Evolutionary conservation across 2,113 vertebrate genomes (phyloP).

Genomic region (Ranitomeya imitator): DNA sequence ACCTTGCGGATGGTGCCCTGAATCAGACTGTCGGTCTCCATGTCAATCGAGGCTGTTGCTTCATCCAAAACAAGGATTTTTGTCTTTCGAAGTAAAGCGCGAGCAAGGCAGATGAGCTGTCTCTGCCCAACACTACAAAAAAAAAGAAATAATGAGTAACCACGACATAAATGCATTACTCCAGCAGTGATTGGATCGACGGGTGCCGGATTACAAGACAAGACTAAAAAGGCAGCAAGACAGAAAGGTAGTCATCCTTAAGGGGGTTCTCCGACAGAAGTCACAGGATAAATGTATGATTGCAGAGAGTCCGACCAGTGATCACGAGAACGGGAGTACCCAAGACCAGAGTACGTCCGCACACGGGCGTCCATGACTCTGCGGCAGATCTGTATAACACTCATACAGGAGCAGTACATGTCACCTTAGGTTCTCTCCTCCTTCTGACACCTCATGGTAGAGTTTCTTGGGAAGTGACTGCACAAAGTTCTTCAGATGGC

Average conservation of each 20-base stretch:
- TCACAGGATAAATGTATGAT: too few relatives aligned
- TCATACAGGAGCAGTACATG: not conserved
- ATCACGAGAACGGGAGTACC: too few relatives aligned
- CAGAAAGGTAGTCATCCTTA: not conserved
- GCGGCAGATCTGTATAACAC: not conserved
- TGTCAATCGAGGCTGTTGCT: constrained; percentile 64
- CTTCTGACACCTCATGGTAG: constrained; percentile 67
- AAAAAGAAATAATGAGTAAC: not conserved
- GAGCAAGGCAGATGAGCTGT: constrained; percentile 70
- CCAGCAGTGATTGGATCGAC: not conserved
- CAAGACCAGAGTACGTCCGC: too few relatives aligned
- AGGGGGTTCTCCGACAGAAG: too few relatives aligned
- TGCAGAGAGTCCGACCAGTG: too few relatives aligned
- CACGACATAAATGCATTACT: not conserved
- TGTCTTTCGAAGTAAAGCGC: constrained; percentile 66
- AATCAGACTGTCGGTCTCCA: constrained; percentile 66
- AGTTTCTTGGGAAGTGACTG: constrained; percentile 68
- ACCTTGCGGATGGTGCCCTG: constrained; percentile 66
- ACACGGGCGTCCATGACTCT: not conserved
- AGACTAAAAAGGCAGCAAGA: not conserved
- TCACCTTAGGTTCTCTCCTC: constrained; percentile 71
- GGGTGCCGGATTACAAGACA: not conserved
- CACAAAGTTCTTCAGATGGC: constrained; percentile 70
- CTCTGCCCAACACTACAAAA: constrained; percentile 66
- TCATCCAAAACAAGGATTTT: constrained; percentile 73